phyloP scores from a whole-genome alignment of 2,888 invertebrate species.

The Meandrusa payeni region DNA sequence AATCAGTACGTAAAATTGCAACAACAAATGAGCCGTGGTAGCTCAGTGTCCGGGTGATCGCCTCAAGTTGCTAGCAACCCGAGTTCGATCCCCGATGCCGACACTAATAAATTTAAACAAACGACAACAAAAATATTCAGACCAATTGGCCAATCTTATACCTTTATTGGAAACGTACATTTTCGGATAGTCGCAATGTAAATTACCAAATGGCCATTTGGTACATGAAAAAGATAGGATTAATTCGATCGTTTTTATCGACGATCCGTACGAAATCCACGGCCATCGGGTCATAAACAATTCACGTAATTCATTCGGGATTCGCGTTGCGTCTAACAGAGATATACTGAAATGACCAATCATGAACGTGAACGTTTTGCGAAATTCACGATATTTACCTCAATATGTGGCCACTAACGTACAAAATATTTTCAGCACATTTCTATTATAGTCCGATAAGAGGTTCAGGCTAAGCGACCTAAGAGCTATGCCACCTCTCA shows the following conservation, averaged over 20 bases:
- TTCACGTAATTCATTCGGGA: constrained; percentile 66
- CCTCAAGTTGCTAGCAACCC: no score
- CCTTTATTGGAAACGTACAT: constrained; percentile 26
- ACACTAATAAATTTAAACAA: no score
- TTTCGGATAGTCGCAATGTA: neutral
- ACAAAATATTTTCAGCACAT: constrained; percentile 2
- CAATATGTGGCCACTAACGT: constrained; percentile 26
- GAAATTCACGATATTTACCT: constrained; percentile 52
- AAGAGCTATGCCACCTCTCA: no score
- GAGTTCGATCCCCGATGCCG: no score
- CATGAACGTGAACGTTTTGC: constrained; percentile 63
- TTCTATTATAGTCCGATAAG: no score
- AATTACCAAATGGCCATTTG: constrained; percentile 32
- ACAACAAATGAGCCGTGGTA: no score
- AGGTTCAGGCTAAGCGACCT: no score
- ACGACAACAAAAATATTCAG: no score
- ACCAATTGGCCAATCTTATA: no score
- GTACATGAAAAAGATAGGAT: constrained; percentile 32
- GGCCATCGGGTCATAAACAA: constrained; percentile 57
- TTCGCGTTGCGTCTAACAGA: constrained; percentile 64
- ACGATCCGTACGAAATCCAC: constrained; percentile 41
- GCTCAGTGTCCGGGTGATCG: no score
- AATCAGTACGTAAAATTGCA: no score
- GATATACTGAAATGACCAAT: constrained; percentile 79
- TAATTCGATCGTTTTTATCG: constrained; percentile 38